Evolutionary conservation across 1,140 invertebrate species (phyloP), one percentile per base, ranked within the genome.

Genomic region (Diachasma alloeum): DNA sequence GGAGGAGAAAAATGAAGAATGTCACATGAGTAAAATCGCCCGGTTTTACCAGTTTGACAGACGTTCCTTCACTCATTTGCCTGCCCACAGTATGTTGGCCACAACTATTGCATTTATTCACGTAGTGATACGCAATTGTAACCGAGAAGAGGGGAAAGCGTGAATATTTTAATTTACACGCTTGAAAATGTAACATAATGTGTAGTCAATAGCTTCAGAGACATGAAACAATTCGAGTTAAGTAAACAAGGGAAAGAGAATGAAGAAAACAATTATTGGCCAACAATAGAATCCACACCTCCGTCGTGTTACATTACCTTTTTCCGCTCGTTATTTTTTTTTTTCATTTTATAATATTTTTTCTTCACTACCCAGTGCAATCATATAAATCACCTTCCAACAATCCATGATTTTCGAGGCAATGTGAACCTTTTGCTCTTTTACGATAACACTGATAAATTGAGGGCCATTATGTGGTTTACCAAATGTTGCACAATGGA

Each of bases 391-490:
- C 17, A 69, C 42, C 42, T 36, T 26, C 69, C 39, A 48, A 36
- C 67, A 15, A 39, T 39, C 31, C 11, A 42, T 3, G 8, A 69
- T 39, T 39, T 69, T 69, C 31, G 36, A 17, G 67, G 24, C 31
- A 39, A 46, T 53, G 48, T 53, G n/a, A 53, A 53, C n/a, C 48
- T 15, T 53, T 53, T 19, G 48, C 48, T 53, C 48, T 53, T 53
- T 56, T 53, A 17, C 31, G 48, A 72, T 56, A 56, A 37, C 39
- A 39, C 26, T 56, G 71, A 72, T 72, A 72, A 72, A 72, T 72
- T 72, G 26, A 53, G 48, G 36, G 71, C 56, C 36, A 72, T 72
- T 72, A 72, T 46, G 71, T 72, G 71, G 71, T 56, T 72, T 36
- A 72, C 71, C 71, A n/a, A 53, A 59, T 37, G 36, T 72, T 72